phyloP scores from a whole-genome alignment of 2,113 vertebrate species.

The Carassius carassius region DNA sequence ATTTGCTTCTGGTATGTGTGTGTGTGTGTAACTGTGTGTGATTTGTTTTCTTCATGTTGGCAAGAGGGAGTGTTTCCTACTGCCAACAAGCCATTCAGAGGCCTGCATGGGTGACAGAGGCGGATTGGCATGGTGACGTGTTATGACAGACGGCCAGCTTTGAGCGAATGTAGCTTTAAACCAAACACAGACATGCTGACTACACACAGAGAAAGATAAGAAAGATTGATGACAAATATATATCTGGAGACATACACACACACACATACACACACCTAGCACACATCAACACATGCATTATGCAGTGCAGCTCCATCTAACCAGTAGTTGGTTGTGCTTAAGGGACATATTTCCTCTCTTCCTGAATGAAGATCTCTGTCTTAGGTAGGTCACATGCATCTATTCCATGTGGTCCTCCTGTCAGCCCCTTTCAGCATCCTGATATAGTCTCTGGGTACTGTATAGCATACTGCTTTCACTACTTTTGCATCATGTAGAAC shows the following conservation, averaged over 20 bases:
- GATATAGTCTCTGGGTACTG: not conserved
- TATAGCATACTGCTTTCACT: not conserved
- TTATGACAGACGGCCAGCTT: conserved; percentile 36
- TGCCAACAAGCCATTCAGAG: conserved; percentile 23
- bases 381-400: conserved; percentile 9
- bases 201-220: conserved; percentile 32
- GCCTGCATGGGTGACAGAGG: conserved; percentile 1
- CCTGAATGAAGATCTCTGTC: not conserved
- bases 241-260: not conserved
- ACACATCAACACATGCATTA: not conserved
- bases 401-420: not conserved
- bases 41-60: conserved; percentile 15
- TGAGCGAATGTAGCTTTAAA: conserved; percentile 36
- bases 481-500: conserved; percentile 3
- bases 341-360: not conserved
- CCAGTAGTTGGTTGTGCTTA: not conserved
- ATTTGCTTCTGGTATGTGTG: not conserved
- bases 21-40: not conserved
- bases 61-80: conserved; percentile 31
- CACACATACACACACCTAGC: not conserved
- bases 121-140: conserved; percentile 32
- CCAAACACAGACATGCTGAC: conserved; percentile 43
- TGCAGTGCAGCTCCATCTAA: conserved; percentile 7
- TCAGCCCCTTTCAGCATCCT: not conserved
- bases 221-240: conserved; percentile 11